Evolutionary conservation across 2,797 vertebrate species (phyloP).

Genomic region (Antennarius maculatus): DNA sequence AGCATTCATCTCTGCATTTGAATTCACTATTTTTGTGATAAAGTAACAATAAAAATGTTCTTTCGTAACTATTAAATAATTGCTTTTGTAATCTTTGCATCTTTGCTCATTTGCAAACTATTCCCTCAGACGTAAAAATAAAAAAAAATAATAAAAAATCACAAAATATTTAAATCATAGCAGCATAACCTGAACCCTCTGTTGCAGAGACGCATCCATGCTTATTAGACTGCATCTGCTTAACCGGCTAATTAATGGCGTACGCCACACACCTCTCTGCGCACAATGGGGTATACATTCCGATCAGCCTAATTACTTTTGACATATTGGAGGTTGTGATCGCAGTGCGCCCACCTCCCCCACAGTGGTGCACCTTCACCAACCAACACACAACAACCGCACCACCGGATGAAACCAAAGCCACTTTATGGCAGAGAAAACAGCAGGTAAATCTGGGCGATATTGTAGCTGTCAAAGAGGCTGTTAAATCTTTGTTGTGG

Average conservation of each 20-base stretch:
- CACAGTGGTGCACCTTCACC: slow-evolving; percentile 33
- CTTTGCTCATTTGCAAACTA: neutral
- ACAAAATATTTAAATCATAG: neutral
- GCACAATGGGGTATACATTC: slow-evolving; percentile 66
- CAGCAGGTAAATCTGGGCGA: slow-evolving; percentile 66
- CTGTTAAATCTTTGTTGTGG: slow-evolving; percentile 65
- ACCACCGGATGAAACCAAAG: slow-evolving; percentile 41
- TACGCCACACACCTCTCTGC: slow-evolving; percentile 63
- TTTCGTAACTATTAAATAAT: neutral
- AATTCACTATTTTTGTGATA: neutral
- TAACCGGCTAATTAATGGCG: slow-evolving; percentile 74
- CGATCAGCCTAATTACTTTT: slow-evolving; percentile 77
- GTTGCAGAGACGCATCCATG: slow-evolving; percentile 28
- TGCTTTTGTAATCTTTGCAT: neutral
- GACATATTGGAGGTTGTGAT: slow-evolving; percentile 74
- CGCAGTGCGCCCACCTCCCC: slow-evolving; percentile 49
- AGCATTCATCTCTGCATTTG: too few relatives aligned
- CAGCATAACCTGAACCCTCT: neutral
- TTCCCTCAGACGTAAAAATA: neutral
- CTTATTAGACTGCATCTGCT: slow-evolving; percentile 50
- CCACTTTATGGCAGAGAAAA: slow-evolving; percentile 55
- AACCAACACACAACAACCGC: slow-evolving; percentile 31
- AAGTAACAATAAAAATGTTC: neutral
- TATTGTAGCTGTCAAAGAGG: slow-evolving; percentile 53
- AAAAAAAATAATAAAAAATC: neutral